A percentile compares a stretch with the other conserved stretches of the same genome.
These are phyloP conservation scores for Sebastes matsubarae DNA, from an alignment of 2,797 vertebrate species.

Conservation along the genomic window DNA sequence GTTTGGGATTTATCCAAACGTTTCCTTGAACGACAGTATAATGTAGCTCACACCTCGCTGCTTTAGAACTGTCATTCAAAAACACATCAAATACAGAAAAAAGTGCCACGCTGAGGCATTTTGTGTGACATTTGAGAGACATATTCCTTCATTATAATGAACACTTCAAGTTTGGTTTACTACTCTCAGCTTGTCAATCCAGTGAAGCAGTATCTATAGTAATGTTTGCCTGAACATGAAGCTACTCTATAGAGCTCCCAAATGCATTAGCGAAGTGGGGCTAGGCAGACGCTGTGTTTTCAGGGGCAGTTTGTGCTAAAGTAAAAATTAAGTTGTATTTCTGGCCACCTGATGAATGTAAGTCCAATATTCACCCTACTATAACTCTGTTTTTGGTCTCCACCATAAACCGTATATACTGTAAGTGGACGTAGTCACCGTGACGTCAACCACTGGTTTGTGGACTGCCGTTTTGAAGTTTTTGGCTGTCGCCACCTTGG, in stretches of 20 bases:
- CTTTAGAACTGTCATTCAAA: background rate
- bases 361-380: background rate
- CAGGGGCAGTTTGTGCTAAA: background rate
- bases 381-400: background rate
- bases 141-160: background rate
- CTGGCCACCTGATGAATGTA: background rate
- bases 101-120: background rate
- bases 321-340: background rate
- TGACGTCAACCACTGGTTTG: no score
- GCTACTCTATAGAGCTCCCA: background rate
- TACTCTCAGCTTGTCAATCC: background rate
- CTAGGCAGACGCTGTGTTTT: background rate
- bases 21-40: background rate
- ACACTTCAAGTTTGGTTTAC: background rate
- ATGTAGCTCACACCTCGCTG: background rate
- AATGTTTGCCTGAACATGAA: background rate
- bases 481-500: no score
- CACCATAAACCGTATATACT: no score
- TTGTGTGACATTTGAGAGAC: background rate
- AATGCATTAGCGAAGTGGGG: background rate
- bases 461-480: no score
- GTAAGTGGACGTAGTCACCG: no score
- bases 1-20: background rate
- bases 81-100: background rate
- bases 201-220: background rate